These are phyloP conservation scores for Adela reaumurella DNA, from an alignment of 2,888 invertebrate species.

Conservation along the genomic window DNA sequence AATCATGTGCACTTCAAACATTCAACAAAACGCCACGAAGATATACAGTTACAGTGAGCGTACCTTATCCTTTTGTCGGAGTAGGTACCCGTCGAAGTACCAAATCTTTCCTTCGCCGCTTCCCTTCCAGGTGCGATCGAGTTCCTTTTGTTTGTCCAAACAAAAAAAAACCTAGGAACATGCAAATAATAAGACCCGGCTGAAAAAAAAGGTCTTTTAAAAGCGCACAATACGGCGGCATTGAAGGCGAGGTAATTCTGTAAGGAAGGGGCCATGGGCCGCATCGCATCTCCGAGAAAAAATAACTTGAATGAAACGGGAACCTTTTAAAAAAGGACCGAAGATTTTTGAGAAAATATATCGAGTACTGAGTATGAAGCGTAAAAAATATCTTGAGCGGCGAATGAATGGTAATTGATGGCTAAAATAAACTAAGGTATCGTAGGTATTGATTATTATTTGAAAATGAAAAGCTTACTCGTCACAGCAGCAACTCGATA, in stretches of 20 bases:
- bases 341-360: neutral
- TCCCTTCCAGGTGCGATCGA: conserved; percentile 13
- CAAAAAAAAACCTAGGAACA: neutral
- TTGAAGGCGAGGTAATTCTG: neutral
- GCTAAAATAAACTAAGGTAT: neutral
- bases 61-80: too few species aligned
- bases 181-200: neutral
- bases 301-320: neutral
- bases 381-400: neutral
- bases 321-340: neutral
- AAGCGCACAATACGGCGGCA: neutral
- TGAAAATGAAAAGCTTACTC: too few species aligned
- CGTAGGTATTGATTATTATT: too few species aligned
- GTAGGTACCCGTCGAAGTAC: too few species aligned
- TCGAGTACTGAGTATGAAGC: neutral
- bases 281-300: neutral
- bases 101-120: neutral
- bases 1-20: too few species aligned
- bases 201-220: neutral
- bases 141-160: conserved; percentile 10
- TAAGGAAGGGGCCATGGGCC: neutral
- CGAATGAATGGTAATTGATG: neutral
- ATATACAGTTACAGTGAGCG: too few species aligned
- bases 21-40: too few species aligned
- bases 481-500: too few species aligned